These are phyloP conservation scores for Indicator indicator DNA, from an alignment of 2,113 vertebrate genomes.

Conservation along the genomic window DNA sequence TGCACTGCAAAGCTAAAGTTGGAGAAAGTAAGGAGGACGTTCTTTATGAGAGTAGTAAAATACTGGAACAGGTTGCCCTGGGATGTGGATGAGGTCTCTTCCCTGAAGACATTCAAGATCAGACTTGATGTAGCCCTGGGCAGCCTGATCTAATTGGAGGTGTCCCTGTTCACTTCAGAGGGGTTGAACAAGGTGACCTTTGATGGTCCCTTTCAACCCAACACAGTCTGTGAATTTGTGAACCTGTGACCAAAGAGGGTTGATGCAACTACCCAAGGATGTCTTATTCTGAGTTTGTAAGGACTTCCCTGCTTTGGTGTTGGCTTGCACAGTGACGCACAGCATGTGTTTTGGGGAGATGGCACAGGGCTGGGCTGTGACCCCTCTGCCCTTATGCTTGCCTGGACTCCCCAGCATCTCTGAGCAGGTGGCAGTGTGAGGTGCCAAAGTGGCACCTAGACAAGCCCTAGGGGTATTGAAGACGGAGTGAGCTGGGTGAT, in stretches of 20 bases:
- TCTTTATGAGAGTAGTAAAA: too few relatives aligned
- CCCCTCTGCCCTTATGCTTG: not conserved
- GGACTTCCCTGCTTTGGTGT: not conserved
- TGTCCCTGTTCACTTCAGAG: too few relatives aligned
- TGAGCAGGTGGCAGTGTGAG: rapidly evolving
- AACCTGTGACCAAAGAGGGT: not conserved
- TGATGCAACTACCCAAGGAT: not conserved
- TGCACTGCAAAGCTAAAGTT: rapidly evolving
- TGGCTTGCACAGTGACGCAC: not conserved
- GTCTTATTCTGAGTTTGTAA: not conserved
- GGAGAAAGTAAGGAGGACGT: not conserved
- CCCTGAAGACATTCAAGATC: too few relatives aligned
- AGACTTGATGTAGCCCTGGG: too few relatives aligned
- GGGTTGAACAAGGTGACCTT: too few relatives aligned
- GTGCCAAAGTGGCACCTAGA: not conserved
- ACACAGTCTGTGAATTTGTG: too few relatives aligned
- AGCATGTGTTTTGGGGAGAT: rapidly evolving
- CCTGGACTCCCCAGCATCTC: not conserved
- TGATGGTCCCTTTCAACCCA: too few relatives aligned
- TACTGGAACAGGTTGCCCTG: too few relatives aligned
- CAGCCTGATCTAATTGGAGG: too few relatives aligned
- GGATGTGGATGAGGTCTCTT: too few relatives aligned
- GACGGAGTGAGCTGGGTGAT: rapidly evolving
- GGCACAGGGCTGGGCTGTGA: not conserved
- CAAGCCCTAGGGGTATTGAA: rapidly evolving